Evolutionary conservation across 1,140 invertebrate species (phyloP).

Genomic region (Drosophila funebris): DNA sequence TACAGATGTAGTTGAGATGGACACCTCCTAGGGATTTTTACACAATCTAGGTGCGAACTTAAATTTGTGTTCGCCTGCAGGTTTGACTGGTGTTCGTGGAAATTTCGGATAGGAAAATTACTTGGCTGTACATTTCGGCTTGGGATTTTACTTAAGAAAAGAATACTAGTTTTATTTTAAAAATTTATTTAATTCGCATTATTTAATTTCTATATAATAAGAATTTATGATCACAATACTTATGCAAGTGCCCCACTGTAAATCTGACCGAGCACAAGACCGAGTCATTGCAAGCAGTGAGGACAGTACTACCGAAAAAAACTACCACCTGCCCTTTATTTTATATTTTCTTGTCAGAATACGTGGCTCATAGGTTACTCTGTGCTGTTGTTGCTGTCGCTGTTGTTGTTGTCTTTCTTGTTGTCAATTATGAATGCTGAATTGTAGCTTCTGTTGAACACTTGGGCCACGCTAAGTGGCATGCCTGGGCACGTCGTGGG

Average conservation of each 20-base stretch:
- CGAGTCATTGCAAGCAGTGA: slow-evolving; percentile 63
- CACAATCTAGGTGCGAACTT: neutral
- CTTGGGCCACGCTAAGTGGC: slow-evolving; percentile 76
- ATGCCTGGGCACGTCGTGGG: slow-evolving; percentile 76
- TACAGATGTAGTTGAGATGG: neutral
- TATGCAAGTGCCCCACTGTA: slow-evolving; percentile 55
- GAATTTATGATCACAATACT: neutral
- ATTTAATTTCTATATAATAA: neutral
- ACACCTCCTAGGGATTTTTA: slow-evolving; percentile 6
- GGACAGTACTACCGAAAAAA: slow-evolving; percentile 60
- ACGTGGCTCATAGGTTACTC: slow-evolving; percentile 47
- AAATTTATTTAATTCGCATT: neutral
- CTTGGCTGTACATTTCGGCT: no score
- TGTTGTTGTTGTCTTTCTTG: slow-evolving; percentile 25
- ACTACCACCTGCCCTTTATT: slow-evolving; percentile 79
- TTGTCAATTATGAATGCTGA: slow-evolving; percentile 82
- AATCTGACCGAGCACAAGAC: slow-evolving; percentile 65
- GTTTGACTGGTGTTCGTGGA: neutral
- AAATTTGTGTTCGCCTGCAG: no score
- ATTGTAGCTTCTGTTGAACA: slow-evolving; percentile 82
- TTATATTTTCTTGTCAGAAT: slow-evolving; percentile 58
- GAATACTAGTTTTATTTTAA: neutral
- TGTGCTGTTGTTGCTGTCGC: slow-evolving; percentile 12
- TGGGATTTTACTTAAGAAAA: neutral
- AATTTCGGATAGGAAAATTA: no score